A percentile compares a stretch with the other conserved stretches of the same genome.
Evolutionary conservation across 2,888 invertebrate species (phyloP).

Genomic region (Microplitis manilae): DNA sequence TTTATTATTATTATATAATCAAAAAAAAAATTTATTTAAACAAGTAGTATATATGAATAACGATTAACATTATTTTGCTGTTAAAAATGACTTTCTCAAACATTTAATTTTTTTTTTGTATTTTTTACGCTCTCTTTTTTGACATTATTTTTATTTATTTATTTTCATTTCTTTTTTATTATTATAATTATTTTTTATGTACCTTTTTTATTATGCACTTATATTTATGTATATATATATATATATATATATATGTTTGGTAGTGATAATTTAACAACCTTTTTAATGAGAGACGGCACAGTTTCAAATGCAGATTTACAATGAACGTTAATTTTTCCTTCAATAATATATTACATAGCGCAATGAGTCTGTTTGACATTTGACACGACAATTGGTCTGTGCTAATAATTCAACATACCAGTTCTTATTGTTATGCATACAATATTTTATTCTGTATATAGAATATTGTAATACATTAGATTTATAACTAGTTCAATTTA

Average conservation of each 20-base stretch:
- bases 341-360: conserved; percentile 19
- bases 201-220: conserved; percentile 38
- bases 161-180: conserved; percentile 19
- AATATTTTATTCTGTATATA: background rate
- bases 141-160: conserved; percentile 13
- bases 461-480: no score
- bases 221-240: background rate
- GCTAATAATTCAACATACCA: conserved; percentile 50
- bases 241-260: no score
- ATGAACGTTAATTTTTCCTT: conserved; percentile 18
- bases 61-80: conserved; percentile 22
- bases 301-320: conserved; percentile 24
- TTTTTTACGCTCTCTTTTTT: conserved; percentile 13
- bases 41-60: background rate
- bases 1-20: background rate
- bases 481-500: no score
- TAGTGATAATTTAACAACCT: background rate
- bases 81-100: conserved; percentile 43
- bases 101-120: conserved; percentile 7
- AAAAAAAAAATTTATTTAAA: conserved; percentile 7
- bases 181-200: background rate
- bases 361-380: conserved; percentile 51
- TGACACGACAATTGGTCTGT: conserved; percentile 56
- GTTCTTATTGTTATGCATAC: background rate
- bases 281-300: conserved; percentile 5